Evolutionary conservation across 2,888 invertebrate genomes (phyloP), one percentile per base, ranked within the genome.

Genomic region (Hemithea aestivaria): DNA sequence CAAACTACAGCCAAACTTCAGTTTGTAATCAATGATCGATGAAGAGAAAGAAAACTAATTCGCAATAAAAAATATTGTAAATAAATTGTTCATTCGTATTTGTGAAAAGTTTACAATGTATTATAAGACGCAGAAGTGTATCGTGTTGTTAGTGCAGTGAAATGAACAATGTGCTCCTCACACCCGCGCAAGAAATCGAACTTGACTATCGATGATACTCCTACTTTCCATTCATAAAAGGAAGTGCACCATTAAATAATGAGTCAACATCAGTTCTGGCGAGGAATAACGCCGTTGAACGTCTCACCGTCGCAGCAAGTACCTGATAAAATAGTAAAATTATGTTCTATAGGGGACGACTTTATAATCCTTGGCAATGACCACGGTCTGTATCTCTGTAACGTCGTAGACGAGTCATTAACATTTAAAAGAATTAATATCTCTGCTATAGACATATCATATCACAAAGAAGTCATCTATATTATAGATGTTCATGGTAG

Each of bases 371-470:
- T 87, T 45, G 83, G 82, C 31, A 81, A 69, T 58, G 84, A 85
- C 68, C 85, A 87, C 70, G 71, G 75, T 35, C 62, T 87, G n/a
- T 87, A 85, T 60, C 66, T 69, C 48, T 83, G 85, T 51, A 71
- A 70, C 52, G 67, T 75, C 52, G 65, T 73, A 49, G 76, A 80
- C 7, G 74, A 82, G 45, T 67, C 67, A 20, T 64, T 87, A 43
- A 64, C 81, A 48, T 81, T 88, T 53, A 79, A 79, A 46, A 88
- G 78, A 64, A 75, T 88, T 34, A 76, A 81, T 43, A 79, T 90
- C 47, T 79, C 81, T 51, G 90, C 90, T 16, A 78, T 90, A 51
- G 92, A 92, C 77, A 88, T 93, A 68, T 90, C 91, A 52, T 87
- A 88, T 57, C 89, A 89, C 63, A 87, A 88, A 56, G 81, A 89